Conservation (phyloP, 2,113 vertebrate species). For the Aramus guarauna region DNA sequence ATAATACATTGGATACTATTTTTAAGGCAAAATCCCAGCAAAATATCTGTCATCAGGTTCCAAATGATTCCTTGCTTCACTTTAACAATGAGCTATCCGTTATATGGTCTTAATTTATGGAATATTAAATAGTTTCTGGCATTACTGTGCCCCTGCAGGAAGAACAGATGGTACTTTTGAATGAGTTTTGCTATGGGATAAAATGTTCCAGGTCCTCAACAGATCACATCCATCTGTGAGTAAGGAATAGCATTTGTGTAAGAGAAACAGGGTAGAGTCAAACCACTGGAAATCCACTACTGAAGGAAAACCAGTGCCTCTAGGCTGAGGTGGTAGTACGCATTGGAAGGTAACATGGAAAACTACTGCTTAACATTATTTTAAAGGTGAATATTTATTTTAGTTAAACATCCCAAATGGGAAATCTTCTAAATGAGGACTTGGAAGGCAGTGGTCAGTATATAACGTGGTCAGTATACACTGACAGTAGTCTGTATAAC, state of each 20-base stretch:
- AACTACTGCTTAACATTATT: not conserved
- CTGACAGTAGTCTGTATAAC: not conserved
- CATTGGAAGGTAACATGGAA: not conserved
- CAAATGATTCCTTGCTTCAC: not conserved
- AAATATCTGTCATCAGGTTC: constrained; percentile 7
- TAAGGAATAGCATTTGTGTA: constrained; percentile 15
- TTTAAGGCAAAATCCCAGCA: constrained; percentile 15
- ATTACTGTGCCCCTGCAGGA: constrained; percentile 49
- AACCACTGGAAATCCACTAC: not conserved
- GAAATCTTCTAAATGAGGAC: not conserved
- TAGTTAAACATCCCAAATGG: not conserved
- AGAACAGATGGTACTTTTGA: constrained; percentile 65
- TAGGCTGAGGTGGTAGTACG: not conserved
- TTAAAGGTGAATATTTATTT: not conserved
- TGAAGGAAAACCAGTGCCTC: not conserved
- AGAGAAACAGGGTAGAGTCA: constrained; percentile 5
- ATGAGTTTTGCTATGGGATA: constrained; percentile 44
- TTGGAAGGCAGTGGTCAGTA: not conserved
- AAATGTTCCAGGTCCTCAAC: constrained; percentile 52
- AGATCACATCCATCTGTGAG: constrained; percentile 52
- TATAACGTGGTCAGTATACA: not conserved
- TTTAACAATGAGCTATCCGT: constrained; percentile 25
- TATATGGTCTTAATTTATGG: constrained; percentile 52
- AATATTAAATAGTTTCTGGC: constrained; percentile 56
- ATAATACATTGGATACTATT: not conserved